These are phyloP conservation scores for Trachelus tabidus DNA, from an alignment of 2,888 invertebrate species.

Conservation along the genomic window DNA sequence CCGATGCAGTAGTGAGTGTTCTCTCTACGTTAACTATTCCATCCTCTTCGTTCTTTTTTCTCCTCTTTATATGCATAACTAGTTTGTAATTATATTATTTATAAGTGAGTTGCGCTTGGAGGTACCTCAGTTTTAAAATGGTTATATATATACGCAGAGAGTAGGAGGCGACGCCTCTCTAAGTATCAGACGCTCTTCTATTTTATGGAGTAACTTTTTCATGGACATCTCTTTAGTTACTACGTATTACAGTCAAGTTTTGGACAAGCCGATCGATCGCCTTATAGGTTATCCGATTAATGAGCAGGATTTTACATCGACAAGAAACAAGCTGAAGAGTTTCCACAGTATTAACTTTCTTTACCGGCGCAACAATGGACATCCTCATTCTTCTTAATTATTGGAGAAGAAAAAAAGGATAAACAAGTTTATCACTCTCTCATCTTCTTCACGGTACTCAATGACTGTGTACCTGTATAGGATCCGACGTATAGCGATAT, in stretches of 20 bases:
- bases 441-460: neutral
- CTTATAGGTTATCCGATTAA: neutral
- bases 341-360: neutral
- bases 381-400: neutral
- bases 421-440: neutral
- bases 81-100: conserved; percentile 52
- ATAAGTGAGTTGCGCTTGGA: conserved; percentile 58
- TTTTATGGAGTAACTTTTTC: neutral
- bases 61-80: conserved; percentile 49
- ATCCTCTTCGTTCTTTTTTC: conserved; percentile 30
- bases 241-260: neutral
- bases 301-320: neutral
- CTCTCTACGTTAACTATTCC: conserved; percentile 23
- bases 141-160: neutral
- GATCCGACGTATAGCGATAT: neutral
- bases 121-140: conserved; percentile 30
- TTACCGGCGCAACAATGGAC: neutral
- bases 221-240: neutral
- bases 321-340: neutral
- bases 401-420: neutral
- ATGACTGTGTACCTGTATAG: neutral
- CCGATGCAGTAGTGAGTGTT: conserved; percentile 30
- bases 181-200: neutral
- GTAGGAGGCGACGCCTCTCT: neutral
- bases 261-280: neutral